Conservation (phyloP, 2,113 vertebrate genomes). For the Triplophysa tibetana region DNA sequence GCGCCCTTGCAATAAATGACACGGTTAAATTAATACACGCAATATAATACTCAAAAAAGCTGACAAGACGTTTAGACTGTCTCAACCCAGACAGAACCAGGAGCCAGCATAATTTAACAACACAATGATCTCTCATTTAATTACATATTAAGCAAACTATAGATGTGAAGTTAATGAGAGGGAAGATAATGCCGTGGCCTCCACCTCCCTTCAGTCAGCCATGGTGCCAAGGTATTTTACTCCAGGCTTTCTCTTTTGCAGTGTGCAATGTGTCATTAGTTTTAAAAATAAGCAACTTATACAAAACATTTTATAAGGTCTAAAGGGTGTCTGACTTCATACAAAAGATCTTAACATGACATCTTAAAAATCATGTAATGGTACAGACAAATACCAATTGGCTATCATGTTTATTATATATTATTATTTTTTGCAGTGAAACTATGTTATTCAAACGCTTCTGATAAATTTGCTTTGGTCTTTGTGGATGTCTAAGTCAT, state of each 20-base stretch:
- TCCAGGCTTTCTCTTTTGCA: conserved; percentile 44
- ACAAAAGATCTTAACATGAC: not conserved
- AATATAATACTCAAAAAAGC: conserved; percentile 57
- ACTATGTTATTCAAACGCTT: not conserved
- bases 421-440: not conserved
- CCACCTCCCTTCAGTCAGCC: conserved; percentile 59
- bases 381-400: not conserved
- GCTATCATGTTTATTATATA: not conserved
- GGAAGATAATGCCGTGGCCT: conserved; percentile 46
- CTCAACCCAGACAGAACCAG: conserved; percentile 52
- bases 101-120: conserved; percentile 67
- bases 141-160: conserved; percentile 64
- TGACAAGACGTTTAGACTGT: conserved; percentile 59
- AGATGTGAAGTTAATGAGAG: conserved; percentile 62
- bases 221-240: conserved; percentile 49
- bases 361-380: not conserved
- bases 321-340: conserved; percentile 12
- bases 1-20: conserved; percentile 49
- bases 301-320: conserved; percentile 17
- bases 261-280: conserved; percentile 45
- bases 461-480: not conserved
- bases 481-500: not conserved
- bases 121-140: conserved; percentile 66
- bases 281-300: conserved; percentile 51
- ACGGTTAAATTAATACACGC: conserved; percentile 53